A percentile compares a stretch with the other conserved stretches of the same genome.
Conservation (phyloP, 1,140 invertebrate genomes). For the Myzus persicae region DNA sequence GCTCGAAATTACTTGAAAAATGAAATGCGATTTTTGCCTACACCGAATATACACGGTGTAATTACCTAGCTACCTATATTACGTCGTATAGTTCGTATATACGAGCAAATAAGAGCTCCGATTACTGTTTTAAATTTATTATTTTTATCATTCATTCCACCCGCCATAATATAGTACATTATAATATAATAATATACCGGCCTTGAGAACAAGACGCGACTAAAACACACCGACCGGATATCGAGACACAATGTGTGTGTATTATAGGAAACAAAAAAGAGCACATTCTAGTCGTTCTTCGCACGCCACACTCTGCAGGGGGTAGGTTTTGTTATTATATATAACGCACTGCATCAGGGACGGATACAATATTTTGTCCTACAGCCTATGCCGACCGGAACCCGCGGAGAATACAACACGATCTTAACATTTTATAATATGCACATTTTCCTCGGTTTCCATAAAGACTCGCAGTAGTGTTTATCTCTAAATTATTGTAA, state of each 20-base stretch:
- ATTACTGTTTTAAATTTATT: neutral
- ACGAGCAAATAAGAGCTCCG: too few species aligned
- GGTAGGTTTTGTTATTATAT: neutral
- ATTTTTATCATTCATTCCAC: neutral
- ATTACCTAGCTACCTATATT: neutral
- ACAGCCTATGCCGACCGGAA: neutral
- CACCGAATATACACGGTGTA: neutral
- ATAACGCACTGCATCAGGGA: neutral
- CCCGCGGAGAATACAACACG: neutral
- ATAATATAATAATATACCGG: neutral
- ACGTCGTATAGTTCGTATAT: too few species aligned
- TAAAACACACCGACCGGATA: conserved; percentile 23
- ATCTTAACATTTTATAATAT: neutral
- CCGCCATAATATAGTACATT: neutral
- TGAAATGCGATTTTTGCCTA: neutral
- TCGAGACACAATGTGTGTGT: neutral
- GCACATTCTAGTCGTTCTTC: neutral
- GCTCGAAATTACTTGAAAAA: neutral
- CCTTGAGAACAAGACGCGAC: neutral
- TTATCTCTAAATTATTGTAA: too few species aligned
- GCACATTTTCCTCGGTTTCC: too few species aligned
- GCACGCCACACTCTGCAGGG: neutral
- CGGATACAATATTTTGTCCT: neutral
- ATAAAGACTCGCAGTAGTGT: too few species aligned
- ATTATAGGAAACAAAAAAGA: conserved; percentile 4